Percentiles rank a stretch among this genome's conserved stretches.
phyloP scores from a whole-genome alignment of 1,140 invertebrate species.

The Colletes latitarsis region DNA sequence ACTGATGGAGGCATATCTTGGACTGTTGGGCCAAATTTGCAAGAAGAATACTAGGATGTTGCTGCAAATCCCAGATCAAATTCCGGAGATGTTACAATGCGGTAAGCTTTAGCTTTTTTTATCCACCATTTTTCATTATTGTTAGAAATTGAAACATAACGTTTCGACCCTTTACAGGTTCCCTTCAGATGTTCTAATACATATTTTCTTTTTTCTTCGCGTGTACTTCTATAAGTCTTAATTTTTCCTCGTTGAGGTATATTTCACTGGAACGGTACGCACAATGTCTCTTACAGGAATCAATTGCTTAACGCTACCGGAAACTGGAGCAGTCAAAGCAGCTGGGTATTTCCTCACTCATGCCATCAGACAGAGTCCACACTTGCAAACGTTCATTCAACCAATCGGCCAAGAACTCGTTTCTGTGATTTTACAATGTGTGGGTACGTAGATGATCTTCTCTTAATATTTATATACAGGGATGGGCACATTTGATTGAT shows the following conservation, averaged over 20 bases:
- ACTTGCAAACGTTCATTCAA: conserved; percentile 70
- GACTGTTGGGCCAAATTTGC: conserved; percentile 84
- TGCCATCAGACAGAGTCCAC: conserved; percentile 76
- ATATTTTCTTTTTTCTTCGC: too few species aligned
- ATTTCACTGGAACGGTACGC: too few species aligned
- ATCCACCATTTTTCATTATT: too few species aligned
- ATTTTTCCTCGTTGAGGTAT: too few species aligned
- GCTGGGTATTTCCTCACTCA: conserved; percentile 79
- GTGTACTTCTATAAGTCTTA: too few species aligned
- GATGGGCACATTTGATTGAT: conserved; percentile 62
- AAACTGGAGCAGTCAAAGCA: conserved; percentile 75
- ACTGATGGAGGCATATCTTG: conserved; percentile 87
- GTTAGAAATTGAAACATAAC: neutral
- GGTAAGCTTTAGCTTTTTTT: conserved; percentile 58
- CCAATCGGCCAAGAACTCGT: conserved; percentile 73
- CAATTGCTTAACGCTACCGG: conserved; percentile 74
- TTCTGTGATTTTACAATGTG: conserved; percentile 69
- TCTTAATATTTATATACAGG: conserved; percentile 45
- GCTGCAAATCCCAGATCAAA: conserved; percentile 71
- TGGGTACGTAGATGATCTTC: conserved; percentile 59
- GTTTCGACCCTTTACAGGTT: too few species aligned
- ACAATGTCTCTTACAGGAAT: conserved; percentile 63
- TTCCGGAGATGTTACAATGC: conserved; percentile 74
- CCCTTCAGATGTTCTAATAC: too few species aligned
- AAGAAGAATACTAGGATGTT: conserved; percentile 84